Percentiles rank a stretch among this genome's conserved stretches.
These are phyloP conservation scores for Pinna nobilis DNA, from an alignment of 1,140 invertebrate species.

Conservation along the genomic window DNA sequence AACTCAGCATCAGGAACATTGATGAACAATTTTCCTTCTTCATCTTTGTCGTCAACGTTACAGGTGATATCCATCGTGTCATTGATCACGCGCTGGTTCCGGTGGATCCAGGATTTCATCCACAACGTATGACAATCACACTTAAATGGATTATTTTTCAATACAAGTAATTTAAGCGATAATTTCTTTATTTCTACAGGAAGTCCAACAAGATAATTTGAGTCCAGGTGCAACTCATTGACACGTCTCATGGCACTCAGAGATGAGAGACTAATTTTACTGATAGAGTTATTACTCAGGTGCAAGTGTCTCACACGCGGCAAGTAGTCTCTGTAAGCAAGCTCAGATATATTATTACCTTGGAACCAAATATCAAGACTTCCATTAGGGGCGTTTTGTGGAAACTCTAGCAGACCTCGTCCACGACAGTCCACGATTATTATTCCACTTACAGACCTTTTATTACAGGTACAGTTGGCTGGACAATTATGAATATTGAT, in stretches of 20 bases:
- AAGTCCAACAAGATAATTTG: constrained; percentile 49
- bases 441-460: constrained; percentile 37
- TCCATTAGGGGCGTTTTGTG: constrained; percentile 37
- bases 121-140: constrained; percentile 58
- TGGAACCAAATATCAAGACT: constrained; percentile 55
- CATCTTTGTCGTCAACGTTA: constrained; percentile 43
- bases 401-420: constrained; percentile 28
- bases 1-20: constrained; percentile 51
- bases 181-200: constrained; percentile 26
- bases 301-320: constrained; percentile 21
- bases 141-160: constrained; percentile 53
- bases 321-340: constrained; percentile 18
- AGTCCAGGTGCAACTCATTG: constrained; percentile 39
- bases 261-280: no score
- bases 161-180: constrained; percentile 11
- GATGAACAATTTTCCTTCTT: constrained; percentile 45
- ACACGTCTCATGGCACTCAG: constrained; percentile 39
- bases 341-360: constrained; percentile 47
- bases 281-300: no score
- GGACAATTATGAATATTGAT: constrained; percentile 41
- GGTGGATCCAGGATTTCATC: constrained; percentile 58
- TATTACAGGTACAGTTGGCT: constrained; percentile 45
- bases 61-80: constrained; percentile 46
- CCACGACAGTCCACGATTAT: constrained; percentile 58
- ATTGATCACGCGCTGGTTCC: constrained; percentile 1